A percentile compares a stretch with the other conserved stretches of the same genome.
Conservation (phyloP, 2,797 vertebrate genomes). For the Oreonectes daqikongensis region DNA sequence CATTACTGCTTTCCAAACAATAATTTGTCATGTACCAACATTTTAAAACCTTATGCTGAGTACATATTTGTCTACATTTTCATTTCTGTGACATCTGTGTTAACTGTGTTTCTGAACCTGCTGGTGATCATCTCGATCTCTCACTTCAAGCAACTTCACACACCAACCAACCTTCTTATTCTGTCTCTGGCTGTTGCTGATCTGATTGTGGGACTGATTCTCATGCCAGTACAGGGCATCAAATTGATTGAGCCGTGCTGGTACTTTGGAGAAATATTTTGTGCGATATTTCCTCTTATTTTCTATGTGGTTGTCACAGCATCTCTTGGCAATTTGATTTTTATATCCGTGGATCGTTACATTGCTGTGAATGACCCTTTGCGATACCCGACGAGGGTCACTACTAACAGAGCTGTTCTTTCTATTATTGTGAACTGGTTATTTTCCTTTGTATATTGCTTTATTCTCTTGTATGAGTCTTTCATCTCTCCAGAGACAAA, state of each 20-base stretch:
- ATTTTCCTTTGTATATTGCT: constrained; percentile 57
- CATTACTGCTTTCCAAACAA: constrained; percentile 45
- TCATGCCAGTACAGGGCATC: constrained; percentile 43
- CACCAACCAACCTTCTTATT: constrained; percentile 51
- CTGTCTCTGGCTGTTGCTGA: constrained; percentile 56
- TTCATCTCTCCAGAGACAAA: constrained; percentile 50
- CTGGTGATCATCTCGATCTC: constrained; percentile 52
- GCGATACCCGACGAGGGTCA: constrained; percentile 60
- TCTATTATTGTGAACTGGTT: constrained; percentile 64
- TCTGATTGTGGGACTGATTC: constrained; percentile 37
- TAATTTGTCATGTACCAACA: constrained; percentile 43
- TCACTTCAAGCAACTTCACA: constrained; percentile 59
- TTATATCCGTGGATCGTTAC: constrained; percentile 73
- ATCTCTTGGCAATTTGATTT: constrained; percentile 79
- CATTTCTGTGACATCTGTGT: constrained; percentile 50
- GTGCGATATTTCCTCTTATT: constrained; percentile 28
- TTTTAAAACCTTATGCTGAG: neutral
- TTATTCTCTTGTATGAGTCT: constrained; percentile 58
- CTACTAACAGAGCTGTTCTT: constrained; percentile 49
- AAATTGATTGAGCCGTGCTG: constrained; percentile 48
- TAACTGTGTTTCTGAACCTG: constrained; percentile 55
- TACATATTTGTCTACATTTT: constrained; percentile 52
- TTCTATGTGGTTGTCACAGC: constrained; percentile 68
- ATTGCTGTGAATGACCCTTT: constrained; percentile 70
- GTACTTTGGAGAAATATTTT: constrained; percentile 43